Percentiles rank a stretch among this genome's conserved stretches.
These are phyloP conservation scores for Periophthalmus magnuspinnatus DNA, from an alignment of 2,797 vertebrate genomes.

Conservation along the genomic window DNA sequence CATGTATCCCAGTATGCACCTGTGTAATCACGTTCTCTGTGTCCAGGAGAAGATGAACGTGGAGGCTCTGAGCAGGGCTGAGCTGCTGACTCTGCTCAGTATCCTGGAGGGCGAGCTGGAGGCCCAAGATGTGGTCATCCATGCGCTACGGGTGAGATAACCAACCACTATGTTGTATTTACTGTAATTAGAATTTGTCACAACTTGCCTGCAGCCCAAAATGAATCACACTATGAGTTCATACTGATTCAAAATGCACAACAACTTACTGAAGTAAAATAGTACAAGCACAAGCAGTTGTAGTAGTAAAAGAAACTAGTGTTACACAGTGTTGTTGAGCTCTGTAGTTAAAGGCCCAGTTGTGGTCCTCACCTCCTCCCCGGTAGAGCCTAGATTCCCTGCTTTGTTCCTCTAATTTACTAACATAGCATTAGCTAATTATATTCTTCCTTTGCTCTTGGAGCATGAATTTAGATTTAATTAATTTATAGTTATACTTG, in stretches of 20 bases:
- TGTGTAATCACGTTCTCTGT: neutral
- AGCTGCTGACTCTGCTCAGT: constrained; percentile 95
- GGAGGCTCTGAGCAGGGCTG: constrained; percentile 95
- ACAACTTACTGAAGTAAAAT: neutral
- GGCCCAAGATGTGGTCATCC: constrained; percentile 95
- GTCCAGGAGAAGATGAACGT: constrained; percentile 93
- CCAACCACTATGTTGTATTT: neutral
- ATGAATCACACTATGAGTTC: neutral
- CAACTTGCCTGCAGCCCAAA: neutral
- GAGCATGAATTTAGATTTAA: too few relatives aligned
- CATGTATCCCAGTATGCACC: neutral
- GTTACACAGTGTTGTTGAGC: neutral
- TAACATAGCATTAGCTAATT: neutral
- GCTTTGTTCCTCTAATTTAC: neutral
- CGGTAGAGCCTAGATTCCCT: neutral
- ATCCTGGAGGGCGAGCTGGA: constrained; percentile 96
- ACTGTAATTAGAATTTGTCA: neutral
- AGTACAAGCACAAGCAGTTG: neutral
- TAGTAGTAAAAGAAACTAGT: neutral
- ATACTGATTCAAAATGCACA: neutral
- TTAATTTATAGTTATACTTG: neutral
- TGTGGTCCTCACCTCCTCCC: neutral
- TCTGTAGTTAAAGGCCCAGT: too few relatives aligned
- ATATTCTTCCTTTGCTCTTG: too few relatives aligned
- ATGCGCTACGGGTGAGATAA: constrained; percentile 89